Conservation (phyloP, 2,888 invertebrate species). For the Nasonovia ribisnigri region DNA sequence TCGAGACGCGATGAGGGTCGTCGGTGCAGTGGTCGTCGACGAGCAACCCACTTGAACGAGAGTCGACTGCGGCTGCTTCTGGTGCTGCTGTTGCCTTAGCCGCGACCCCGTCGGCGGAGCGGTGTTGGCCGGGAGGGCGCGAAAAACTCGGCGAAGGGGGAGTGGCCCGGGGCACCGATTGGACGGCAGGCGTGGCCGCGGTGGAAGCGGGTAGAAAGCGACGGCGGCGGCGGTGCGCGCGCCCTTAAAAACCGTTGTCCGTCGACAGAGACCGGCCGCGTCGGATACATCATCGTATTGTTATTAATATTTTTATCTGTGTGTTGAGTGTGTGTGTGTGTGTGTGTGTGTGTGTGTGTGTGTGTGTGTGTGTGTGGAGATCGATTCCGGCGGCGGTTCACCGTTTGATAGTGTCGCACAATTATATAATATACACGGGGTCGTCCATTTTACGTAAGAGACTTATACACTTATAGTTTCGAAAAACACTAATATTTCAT, state of each 20-base stretch:
- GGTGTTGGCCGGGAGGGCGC: slow-evolving; percentile 47
- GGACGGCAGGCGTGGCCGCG: slow-evolving; percentile 48
- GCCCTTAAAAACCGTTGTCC: slow-evolving; percentile 51
- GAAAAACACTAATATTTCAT: too few relatives aligned
- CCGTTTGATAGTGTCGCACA: background rate
- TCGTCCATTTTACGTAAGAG: too few relatives aligned
- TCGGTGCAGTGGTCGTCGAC: slow-evolving; percentile 44
- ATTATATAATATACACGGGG: background rate
- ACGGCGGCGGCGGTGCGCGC: slow-evolving; percentile 16
- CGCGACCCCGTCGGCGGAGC: slow-evolving; percentile 22
- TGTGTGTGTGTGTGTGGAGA: background rate
- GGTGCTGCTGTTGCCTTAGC: background rate
- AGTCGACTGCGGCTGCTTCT: slow-evolving; percentile 36
- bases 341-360: background rate
- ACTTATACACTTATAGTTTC: too few relatives aligned
- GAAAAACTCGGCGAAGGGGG: slow-evolving; percentile 46
- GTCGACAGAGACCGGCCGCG: background rate
- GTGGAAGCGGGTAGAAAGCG: slow-evolving; percentile 31
- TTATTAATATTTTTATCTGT: slow-evolving; percentile 22
- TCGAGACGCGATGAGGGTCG: slow-evolving; percentile 53
- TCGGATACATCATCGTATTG: slow-evolving; percentile 29
- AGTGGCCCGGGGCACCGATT: slow-evolving; percentile 49
- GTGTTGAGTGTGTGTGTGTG: background rate
- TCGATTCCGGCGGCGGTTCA: slow-evolving; percentile 17
- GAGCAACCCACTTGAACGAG: slow-evolving; percentile 61